These are phyloP conservation scores for Neotragus moschatus DNA, from an alignment of 2,113 vertebrate genomes.

Conservation along the genomic window DNA sequence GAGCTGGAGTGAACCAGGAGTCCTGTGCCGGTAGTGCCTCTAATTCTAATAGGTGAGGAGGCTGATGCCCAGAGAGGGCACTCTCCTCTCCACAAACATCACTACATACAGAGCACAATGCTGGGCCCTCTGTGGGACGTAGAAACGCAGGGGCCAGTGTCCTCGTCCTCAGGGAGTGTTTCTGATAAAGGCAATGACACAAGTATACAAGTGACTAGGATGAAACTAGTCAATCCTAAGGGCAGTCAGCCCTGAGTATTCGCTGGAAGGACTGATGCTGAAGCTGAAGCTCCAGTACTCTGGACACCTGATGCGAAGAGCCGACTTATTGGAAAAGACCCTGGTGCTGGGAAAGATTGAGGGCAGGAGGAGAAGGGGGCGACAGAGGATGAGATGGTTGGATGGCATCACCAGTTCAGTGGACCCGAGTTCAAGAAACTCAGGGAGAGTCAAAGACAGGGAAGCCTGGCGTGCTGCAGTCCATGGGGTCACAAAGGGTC, in stretches of 20 bases:
- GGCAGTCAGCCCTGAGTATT: background rate
- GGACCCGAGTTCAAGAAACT: background rate
- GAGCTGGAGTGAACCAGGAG: background rate
- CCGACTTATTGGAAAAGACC: background rate
- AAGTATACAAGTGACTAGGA: background rate
- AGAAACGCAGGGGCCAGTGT: background rate
- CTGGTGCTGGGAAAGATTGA: background rate
- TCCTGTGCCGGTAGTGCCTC: background rate
- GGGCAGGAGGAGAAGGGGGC: background rate
- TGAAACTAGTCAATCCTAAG: background rate
- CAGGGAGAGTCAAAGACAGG: background rate
- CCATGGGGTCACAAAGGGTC: background rate
- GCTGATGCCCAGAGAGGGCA: background rate
- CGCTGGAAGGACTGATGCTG: background rate
- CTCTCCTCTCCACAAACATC: background rate
- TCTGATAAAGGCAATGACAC: background rate
- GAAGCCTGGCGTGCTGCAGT: background rate
- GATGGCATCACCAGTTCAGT: background rate
- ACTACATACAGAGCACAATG: background rate
- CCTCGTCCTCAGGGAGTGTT: background rate
- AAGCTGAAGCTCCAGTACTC: background rate
- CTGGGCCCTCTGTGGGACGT: background rate
- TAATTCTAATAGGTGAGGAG: background rate
- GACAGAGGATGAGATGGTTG: background rate
- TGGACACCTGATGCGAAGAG: background rate